Base-by-base conservation (phyloP, 2,888 invertebrate species). In the Cosmia pyralina region DNA sequence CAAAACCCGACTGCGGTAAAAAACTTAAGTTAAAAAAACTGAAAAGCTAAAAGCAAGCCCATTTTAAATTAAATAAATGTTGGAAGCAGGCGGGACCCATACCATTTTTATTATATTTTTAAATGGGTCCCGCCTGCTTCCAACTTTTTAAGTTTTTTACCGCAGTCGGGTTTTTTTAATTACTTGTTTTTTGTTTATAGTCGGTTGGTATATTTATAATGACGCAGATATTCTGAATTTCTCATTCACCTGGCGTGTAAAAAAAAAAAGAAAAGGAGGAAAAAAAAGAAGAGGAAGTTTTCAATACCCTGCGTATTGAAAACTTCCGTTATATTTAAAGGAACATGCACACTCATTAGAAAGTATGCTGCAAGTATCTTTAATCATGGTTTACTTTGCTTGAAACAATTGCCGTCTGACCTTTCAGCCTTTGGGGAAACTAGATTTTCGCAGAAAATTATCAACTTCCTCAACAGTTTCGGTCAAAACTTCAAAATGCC, bases 331-430 rank as follows among this genome's bases (percentile, higher is more conserved):
- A 57, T 44, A 34, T 76, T 55, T 48, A 52, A 6, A 57, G 44
- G 15, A 50, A 73, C 57, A 73, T 50, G 44, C 34, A 19, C 66
- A 19, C 73, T 74, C 66, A 74, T 74, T 74, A 66, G 67, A 76
- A 74, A 50, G 66, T 66, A n/a, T 11, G 28, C 53, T 13, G 4
- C 34, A 19, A 22, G 34, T 73, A 50, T 50, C 34, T 59, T 19
- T 73, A 44, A 59, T 55, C 46, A 10, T 55, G 75, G 38, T 57
- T 7, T 53, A 53, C 11, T 52, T 48, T 72, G 53, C 28, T 17
- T 34, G 5, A 48, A 48, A 55, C 76, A 64, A 55, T 68, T 53
- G 15, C 13, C 4, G 17, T 15, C 17, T 58, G 41, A 77, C 34
- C 53, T 59, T 28, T 28, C 41, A 22, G 41, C n/a, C 41, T 55